Percentiles rank a stretch among this genome's conserved stretches.
Conservation (phyloP, 2,888 invertebrate species). For the Nemapogon koenigi region DNA sequence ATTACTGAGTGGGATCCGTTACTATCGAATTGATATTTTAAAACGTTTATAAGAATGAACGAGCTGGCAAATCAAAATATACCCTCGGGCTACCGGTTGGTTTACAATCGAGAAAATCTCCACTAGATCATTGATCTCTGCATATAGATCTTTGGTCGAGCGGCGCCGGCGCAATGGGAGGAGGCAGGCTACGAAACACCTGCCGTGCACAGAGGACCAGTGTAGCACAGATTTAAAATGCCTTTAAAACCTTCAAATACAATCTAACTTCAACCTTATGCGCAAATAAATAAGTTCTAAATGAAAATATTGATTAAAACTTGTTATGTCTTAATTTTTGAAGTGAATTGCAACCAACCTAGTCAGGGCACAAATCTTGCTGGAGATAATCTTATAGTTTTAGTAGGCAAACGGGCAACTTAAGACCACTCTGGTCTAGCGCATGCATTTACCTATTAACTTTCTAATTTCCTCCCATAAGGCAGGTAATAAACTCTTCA, state of each 20-base stretch:
- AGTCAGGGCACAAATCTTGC: slow-evolving; percentile 53
- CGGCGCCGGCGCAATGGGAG: no score
- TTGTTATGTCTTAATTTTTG: not conserved
- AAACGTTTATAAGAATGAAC: no score
- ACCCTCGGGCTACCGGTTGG: slow-evolving; percentile 29
- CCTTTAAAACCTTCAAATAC: slow-evolving; percentile 18
- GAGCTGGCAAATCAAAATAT: no score
- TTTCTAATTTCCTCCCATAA: no score
- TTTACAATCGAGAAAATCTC: slow-evolving; percentile 50
- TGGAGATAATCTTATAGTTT: slow-evolving; percentile 53
- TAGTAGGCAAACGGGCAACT: no score
- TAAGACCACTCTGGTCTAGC: no score
- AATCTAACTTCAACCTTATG: slow-evolving; percentile 27
- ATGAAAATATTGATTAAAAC: slow-evolving; percentile 14
- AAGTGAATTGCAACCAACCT: slow-evolving; percentile 30
- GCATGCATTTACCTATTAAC: no score
- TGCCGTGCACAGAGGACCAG: slow-evolving; percentile 58
- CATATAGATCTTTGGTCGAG: slow-evolving; percentile 16
- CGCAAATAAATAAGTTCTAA: slow-evolving; percentile 23
- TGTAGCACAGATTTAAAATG: slow-evolving; percentile 22
- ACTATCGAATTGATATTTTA: no score
- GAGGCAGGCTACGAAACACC: slow-evolving; percentile 59
- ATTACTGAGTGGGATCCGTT: no score
- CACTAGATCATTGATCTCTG: slow-evolving; percentile 56
- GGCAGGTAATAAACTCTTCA: no score